Base-by-base conservation (phyloP, 37 sponge, comb jelly and placozoan genomes). In the Halisarca cf. caerulea region DNA sequence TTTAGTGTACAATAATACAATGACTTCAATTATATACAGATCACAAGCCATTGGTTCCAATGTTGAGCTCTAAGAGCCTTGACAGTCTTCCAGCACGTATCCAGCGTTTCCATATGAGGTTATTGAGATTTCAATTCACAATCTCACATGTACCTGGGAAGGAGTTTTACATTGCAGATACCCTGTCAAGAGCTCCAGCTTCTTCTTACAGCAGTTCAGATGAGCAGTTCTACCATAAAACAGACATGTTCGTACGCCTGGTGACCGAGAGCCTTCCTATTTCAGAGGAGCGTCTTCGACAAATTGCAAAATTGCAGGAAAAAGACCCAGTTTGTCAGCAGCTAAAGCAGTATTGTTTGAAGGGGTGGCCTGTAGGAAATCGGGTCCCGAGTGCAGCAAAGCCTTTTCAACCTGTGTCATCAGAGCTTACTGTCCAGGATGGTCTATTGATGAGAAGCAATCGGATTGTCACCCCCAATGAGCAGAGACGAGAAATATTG, bases 11-110 rank as follows among this genome's bases (percentile, higher is more conserved):
- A n/a, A n/a, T n/a, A n/a, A n/a, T n/a, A n/a, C n/a, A n/a, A n/a
- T n/a, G n/a, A 64, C 82, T 83, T 54, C 87, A 86, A 34, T 37
- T 82, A 8, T 38, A 86, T 21, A 90, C 91, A 0, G 91, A 90
- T 33, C 87, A 90, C 72, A 90, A 90, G 61, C 91, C 91, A 8
- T 38, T 86, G 36, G 80, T 90, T 34, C 80, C 91, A 1, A 35
- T 86, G 3, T 69, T 90, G 33, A 86, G 84, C 47, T 53, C 70
- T 25, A 90, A 90, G 59, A 74, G 54, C 55, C 68, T 86, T 20
- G 80, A 90, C 0, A 72, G 78, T 14, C 83, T 86, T 3, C 91
- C 91, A 45, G 4, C 78, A 25, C 44, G 80, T 45, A 69, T 86
- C 33, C 91, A 86, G 80, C 68, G 87, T 28, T 86, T 86, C 37